Evolutionary conservation across 1,140 invertebrate genomes (phyloP).

Genomic region (Diorhabda sublineata): DNA sequence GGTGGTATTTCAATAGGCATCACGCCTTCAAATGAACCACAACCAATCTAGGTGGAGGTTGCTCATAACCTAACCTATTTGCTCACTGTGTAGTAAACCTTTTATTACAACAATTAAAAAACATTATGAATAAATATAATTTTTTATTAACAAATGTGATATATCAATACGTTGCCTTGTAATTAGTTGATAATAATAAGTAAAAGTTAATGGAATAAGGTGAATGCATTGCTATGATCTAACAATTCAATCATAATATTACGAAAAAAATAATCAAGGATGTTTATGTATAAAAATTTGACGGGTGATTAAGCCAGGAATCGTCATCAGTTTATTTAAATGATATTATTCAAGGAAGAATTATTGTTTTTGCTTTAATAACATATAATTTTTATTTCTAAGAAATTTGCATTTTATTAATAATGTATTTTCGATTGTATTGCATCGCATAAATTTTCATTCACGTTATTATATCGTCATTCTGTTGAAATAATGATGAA

Average conservation of each 20-base stretch:
- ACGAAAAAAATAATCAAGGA: conserved; percentile 1
- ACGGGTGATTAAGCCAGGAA: background rate
- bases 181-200: background rate
- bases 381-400: too few relatives aligned
- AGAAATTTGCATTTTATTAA: too few relatives aligned
- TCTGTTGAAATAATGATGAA: too few relatives aligned
- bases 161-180: background rate
- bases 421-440: too few relatives aligned
- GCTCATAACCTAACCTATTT: too few relatives aligned
- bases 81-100: too few relatives aligned
- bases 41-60: too few relatives aligned
- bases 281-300: background rate
- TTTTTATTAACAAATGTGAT: background rate
- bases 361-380: background rate
- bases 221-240: conserved; percentile 2
- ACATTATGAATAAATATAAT: background rate
- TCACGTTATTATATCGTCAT: too few relatives aligned
- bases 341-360: background rate
- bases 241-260: conserved; percentile 1
- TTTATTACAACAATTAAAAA: too few relatives aligned
- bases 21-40: too few relatives aligned
- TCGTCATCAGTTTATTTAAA: conserved; percentile 1
- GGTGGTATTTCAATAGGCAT: too few relatives aligned
- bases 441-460: too few relatives aligned
- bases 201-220: background rate